These are phyloP conservation scores for Latrodectus geometricus DNA, from an alignment of 1,140 invertebrate genomes.

Conservation along the genomic window DNA sequence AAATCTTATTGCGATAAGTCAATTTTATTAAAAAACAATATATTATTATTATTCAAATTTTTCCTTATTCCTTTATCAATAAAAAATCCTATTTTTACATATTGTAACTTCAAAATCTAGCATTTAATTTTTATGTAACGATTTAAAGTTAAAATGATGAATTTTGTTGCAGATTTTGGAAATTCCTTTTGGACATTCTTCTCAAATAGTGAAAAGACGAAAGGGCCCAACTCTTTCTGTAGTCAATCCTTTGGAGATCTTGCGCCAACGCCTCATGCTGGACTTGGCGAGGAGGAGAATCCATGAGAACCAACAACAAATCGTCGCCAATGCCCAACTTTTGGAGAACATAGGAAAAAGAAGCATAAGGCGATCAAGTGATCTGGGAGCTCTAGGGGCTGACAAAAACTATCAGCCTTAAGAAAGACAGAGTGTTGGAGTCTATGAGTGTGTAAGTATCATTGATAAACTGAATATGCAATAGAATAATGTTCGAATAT, in stretches of 20 bases:
- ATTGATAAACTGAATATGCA: background rate
- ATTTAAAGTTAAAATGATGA: background rate
- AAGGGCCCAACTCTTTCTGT: constrained; percentile 78
- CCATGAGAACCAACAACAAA: constrained; percentile 74
- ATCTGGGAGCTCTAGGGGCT: background rate
- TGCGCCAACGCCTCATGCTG: constrained; percentile 78
- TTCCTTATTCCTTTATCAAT: background rate
- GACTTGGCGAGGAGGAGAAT: constrained; percentile 81
- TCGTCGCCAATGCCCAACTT: constrained; percentile 71
- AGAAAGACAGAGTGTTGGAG: background rate
- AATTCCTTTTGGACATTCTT: background rate
- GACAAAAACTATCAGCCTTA: background rate
- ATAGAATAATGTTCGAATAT: background rate
- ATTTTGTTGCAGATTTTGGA: background rate
- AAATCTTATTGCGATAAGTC: too few relatives aligned
- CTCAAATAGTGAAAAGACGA: constrained; percentile 46
- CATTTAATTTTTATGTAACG: background rate
- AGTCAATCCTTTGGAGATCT: constrained; percentile 81
- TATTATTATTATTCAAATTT: background rate
- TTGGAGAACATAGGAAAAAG: constrained; percentile 71
- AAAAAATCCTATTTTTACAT: background rate
- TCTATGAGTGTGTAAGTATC: background rate
- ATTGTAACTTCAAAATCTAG: background rate
- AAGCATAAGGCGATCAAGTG: background rate
- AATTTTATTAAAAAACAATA: too few relatives aligned